Conservation (phyloP, 2,113 vertebrate genomes). For the Hemiprocne comata region DNA sequence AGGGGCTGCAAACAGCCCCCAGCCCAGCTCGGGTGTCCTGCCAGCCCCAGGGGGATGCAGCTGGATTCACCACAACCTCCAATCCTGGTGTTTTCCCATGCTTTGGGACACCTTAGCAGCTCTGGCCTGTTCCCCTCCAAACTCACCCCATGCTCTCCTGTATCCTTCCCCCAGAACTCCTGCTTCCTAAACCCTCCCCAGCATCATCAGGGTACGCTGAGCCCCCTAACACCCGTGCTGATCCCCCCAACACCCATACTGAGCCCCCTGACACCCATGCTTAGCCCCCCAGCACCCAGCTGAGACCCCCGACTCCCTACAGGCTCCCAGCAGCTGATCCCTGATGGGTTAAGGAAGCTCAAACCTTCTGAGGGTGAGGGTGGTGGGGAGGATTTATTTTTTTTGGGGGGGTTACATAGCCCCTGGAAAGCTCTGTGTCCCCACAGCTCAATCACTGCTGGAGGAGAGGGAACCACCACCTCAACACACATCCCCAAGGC, state of each 20-base stretch:
- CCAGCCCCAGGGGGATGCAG: no score
- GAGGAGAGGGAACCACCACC: not conserved
- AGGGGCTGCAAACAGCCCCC: not conserved
- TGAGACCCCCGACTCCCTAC: fast-evolving
- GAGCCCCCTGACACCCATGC: no score
- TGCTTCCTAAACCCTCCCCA: not conserved
- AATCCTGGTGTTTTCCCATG: not conserved
- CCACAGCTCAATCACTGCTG: not conserved
- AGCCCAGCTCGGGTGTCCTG: fast-evolving
- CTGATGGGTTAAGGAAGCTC: not conserved
- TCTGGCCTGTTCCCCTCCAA: not conserved
- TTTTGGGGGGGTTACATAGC: no score
- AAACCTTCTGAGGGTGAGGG: not conserved
- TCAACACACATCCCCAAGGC: fast-evolving
- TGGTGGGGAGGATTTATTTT: not conserved
- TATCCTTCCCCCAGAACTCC: not conserved
- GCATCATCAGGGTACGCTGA: fast-evolving
- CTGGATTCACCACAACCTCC: fast-evolving
- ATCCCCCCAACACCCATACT: no score
- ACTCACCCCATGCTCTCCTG: not conserved
- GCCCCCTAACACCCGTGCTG: no score
- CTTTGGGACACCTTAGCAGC: not conserved
- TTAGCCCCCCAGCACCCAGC: not conserved
- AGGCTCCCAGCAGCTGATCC: not conserved
- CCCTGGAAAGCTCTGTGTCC: not conserved